phyloP scores from a whole-genome alignment of 2,797 vertebrate species.

The Merluccius polli region DNA sequence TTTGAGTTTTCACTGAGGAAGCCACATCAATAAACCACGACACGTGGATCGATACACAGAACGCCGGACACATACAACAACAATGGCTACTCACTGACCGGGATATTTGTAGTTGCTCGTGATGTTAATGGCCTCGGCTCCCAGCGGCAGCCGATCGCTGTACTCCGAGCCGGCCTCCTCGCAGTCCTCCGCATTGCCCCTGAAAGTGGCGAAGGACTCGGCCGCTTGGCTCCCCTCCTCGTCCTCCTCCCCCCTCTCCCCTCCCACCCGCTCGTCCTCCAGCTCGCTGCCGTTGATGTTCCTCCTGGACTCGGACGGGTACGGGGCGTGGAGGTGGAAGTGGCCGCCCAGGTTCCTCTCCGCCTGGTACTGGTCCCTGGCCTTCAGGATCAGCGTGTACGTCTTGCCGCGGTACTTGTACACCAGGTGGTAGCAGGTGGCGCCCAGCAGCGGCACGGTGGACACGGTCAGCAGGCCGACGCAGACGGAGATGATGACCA shows the following conservation, averaged over 20 bases:
- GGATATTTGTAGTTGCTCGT: slow-evolving; percentile 80
- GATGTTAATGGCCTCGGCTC: slow-evolving; percentile 91
- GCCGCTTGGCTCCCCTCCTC: slow-evolving; percentile 80
- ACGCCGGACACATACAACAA: neutral
- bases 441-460: slow-evolving; percentile 89
- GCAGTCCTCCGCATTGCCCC: slow-evolving; percentile 82
- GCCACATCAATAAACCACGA: neutral
- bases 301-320: slow-evolving; percentile 80
- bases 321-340: slow-evolving; percentile 79
- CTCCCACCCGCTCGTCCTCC: slow-evolving; percentile 68
- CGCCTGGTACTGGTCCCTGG: slow-evolving; percentile 85
- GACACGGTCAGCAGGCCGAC: slow-evolving; percentile 90
- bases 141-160: slow-evolving; percentile 88
- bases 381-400: slow-evolving; percentile 90
- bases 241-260: slow-evolving; percentile 63
- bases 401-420: slow-evolving; percentile 93
- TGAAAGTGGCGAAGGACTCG: slow-evolving; percentile 78
- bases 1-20: neutral
- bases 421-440: slow-evolving; percentile 91
- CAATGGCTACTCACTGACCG: slow-evolving; percentile 54
- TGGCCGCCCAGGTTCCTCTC: slow-evolving; percentile 82
- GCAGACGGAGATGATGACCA: slow-evolving; percentile 92
- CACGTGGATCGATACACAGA: neutral
- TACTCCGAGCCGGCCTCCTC: slow-evolving; percentile 89
- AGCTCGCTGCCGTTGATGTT: slow-evolving; percentile 75